phyloP scores from a whole-genome alignment of 2,797 vertebrate genomes.

The Paguma larvata region DNA sequence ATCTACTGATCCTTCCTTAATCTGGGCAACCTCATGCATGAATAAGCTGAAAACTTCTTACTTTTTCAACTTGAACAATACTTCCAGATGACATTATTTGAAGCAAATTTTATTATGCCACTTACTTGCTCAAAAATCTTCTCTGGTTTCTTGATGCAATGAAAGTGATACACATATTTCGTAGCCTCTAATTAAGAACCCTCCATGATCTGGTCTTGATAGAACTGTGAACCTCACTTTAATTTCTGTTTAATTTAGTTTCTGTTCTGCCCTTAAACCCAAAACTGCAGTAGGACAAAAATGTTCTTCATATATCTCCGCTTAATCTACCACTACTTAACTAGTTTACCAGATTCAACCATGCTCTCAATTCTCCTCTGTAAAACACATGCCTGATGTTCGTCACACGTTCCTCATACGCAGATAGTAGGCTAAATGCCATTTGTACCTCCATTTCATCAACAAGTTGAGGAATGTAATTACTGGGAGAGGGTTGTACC shows the following conservation, averaged over 20 bases:
- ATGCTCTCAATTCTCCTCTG: neutral
- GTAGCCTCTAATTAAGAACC: neutral
- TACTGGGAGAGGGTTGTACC: neutral
- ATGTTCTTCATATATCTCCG: neutral
- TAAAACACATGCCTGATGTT: neutral
- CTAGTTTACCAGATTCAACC: neutral
- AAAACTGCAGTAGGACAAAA: neutral
- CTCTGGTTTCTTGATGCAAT: neutral
- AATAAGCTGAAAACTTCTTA: neutral
- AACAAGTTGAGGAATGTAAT: neutral
- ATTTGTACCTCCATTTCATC: neutral
- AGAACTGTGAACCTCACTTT: neutral
- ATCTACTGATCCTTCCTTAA: neutral
- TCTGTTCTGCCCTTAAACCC: neutral
- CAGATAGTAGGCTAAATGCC: neutral
- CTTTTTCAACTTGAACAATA: neutral
- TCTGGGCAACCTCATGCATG: neutral
- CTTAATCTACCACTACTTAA: neutral
- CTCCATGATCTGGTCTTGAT: neutral
- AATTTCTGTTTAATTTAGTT: neutral
- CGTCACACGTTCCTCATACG: neutral
- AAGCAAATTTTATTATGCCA: neutral
- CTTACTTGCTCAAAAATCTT: slow-evolving; percentile 3
- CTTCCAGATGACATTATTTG: neutral
- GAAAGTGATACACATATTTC: neutral